A percentile compares a stretch with the other conserved stretches of the same genome.
Conservation (phyloP, 2,888 invertebrate species). For the Philonicus albiceps region DNA sequence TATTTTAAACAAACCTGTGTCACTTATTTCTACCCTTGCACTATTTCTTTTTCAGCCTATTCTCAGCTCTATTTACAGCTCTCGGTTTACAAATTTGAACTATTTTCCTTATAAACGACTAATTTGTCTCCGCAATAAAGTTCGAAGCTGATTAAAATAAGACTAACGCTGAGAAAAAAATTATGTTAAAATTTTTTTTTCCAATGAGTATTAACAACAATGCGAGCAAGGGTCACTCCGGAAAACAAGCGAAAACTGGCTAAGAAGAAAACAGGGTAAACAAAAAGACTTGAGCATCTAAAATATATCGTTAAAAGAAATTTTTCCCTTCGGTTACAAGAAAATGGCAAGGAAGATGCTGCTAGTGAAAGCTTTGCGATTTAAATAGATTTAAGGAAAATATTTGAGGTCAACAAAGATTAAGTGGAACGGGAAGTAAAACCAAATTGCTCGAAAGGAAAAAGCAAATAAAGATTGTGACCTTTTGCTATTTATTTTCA, state of each 20-base stretch:
- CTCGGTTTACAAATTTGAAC: not conserved
- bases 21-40: not conserved
- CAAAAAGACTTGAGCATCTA: not conserved
- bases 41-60: not conserved
- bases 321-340: not conserved
- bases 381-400: not conserved
- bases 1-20: conserved; percentile 12
- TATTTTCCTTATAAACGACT: not conserved
- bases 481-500: not conserved
- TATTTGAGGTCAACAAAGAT: not conserved
- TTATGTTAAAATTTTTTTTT: not conserved
- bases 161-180: not conserved
- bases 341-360: not conserved
- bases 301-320: not conserved
- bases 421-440: not conserved
- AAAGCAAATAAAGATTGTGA: not conserved
- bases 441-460: not conserved
- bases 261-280: not conserved
- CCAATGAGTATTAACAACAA: not conserved
- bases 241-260: not conserved
- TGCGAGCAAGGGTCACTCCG: not conserved
- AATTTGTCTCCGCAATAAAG: not conserved
- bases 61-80: not conserved
- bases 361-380: not conserved
- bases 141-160: not conserved